Base-by-base conservation (phyloP, 2,888 invertebrate genomes). In the Toxonevra muliebris region DNA sequence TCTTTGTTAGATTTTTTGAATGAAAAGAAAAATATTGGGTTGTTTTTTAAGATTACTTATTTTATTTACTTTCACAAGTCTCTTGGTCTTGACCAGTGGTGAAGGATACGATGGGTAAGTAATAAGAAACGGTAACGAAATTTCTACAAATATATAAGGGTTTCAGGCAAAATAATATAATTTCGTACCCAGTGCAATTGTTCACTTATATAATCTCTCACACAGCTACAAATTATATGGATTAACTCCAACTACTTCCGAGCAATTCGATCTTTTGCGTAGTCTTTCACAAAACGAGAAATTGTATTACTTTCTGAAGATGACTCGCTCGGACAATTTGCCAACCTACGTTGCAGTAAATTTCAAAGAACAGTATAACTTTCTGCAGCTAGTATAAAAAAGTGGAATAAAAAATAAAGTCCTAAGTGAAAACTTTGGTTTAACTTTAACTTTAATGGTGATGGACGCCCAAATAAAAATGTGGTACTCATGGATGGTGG, bases 371-470 rank as follows among this genome's bases (percentile, higher is more conserved):
- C 66, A 78, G 55, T 30, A 65, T 80, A 30, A 30, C 30, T 30
- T 30, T 30, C 30, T 30, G 45, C n/a, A 53, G 1, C 9, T 78
- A 10, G 58, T 82, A 0, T 12, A 52, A 11, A 15, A 55, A 0
- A 65, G 75, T 1, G 13, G 65, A 15, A 61, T 82, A 1, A 10
- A 50, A 0, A 58, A 68, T 20, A 72, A 54, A 1, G 53, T 82
- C 3, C 41, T 80, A 1, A 78, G 79, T 62, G 64, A 12, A 0
- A 75, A 82, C 68, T 65, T 82, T 45, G 78, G 76, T 0, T 84
- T 91, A 9, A 91, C 88, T 80, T 88, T 92, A 64, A 91, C 87
- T n/a, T n/a, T 80, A 70, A 83, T 69, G 84, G 84, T 2, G 82
- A 82, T 70, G 79, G 86, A 11, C 84, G 87, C 5, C 80, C 86